Conservation (phyloP, 1,140 invertebrate species). For the Cherax destructor region DNA sequence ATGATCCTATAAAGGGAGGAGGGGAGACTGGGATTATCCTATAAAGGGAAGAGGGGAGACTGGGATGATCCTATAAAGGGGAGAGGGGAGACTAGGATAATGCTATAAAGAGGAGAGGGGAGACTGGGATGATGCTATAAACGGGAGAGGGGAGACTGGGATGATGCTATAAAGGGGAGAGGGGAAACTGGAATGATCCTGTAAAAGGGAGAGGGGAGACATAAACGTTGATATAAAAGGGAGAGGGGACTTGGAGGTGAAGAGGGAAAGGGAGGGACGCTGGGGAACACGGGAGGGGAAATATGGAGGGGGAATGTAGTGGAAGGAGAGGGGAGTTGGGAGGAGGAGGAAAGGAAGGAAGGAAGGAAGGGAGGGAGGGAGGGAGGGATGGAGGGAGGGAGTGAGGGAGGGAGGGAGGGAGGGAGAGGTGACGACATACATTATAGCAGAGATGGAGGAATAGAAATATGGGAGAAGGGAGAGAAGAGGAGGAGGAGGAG, state of each 20-base stretch:
- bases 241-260: too few relatives aligned
- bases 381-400: not conserved
- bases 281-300: too few relatives aligned
- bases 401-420: not conserved
- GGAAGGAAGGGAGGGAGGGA: not conserved
- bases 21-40: not conserved
- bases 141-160: not conserved
- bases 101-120: not conserved
- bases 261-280: too few relatives aligned
- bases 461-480: too few relatives aligned
- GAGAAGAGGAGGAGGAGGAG: too few relatives aligned
- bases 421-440: slow-evolving; percentile 1
- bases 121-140: not conserved
- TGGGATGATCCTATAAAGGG: not conserved
- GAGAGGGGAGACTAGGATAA: not conserved
- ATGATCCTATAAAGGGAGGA: not conserved
- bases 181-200: not conserved
- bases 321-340: too few relatives aligned
- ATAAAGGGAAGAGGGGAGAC: not conserved
- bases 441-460: not conserved
- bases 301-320: too few relatives aligned
- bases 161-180: not conserved
- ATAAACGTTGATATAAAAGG: not conserved
- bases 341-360: too few relatives aligned
- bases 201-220: not conserved